Evolutionary conservation across 1,140 invertebrate genomes (phyloP), one percentile per base, ranked within the genome.

Genomic region (Acromyrmex charruanus): DNA sequence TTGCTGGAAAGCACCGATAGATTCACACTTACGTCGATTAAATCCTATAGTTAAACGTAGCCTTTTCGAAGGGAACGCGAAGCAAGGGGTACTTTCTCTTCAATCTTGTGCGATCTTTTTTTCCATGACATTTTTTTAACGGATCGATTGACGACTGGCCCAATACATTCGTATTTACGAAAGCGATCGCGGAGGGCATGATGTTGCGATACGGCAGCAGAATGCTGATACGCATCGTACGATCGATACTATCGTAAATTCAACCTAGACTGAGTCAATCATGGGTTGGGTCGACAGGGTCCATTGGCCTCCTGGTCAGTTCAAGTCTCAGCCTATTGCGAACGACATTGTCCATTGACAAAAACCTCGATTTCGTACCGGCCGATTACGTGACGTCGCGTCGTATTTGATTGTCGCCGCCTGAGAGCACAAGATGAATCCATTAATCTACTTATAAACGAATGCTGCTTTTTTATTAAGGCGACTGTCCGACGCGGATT

Each of bases 211-310:
- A 97, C 88, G 95, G 96, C 1, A 94, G 95, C 58, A 96, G 96
- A 66, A 93, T 99, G 53, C 99, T 99, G 1, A 95, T 97, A 3
- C 97, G 96, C 10, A 95, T 98, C 12, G 96, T 97, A 91, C 96
- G 98, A 88, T 97, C 98, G 25, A 0, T 96, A 25, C 97, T 16
- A 97, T 98, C 77, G 96, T 98, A 28, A 97, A 97, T 35, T 97
- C 98, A 2, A 97, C 98, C 0, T 96, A 96, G 91, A 96, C 96
- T 71, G 98, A 99, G 88, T 97, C 97, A 2, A 85, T 97, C 0
- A 90, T 94, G 10, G 97, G 97, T 58, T 99, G 98, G 98, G 97
- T 98, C 68, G 98, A 99, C 94, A 99, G 98, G 98, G 28, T 96
- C 97, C 3, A 97, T 97, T 87, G 98, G 97, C 59, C 95, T 97